These are phyloP conservation scores for Endotricha flammealis DNA, from an alignment of 2,888 invertebrate genomes.

Conservation along the genomic window DNA sequence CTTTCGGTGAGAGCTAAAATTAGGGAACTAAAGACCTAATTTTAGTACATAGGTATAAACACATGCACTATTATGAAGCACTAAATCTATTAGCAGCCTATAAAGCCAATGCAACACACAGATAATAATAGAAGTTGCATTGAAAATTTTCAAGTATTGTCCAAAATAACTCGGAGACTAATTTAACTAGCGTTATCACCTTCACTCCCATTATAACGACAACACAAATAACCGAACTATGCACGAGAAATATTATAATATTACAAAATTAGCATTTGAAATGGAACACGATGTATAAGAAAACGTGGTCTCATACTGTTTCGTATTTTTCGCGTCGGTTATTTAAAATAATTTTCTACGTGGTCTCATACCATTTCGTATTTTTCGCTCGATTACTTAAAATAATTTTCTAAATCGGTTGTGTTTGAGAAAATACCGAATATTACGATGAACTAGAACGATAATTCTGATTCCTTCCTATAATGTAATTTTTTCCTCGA, in stretches of 20 bases:
- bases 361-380: no score
- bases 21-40: no score
- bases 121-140: conserved; percentile 46
- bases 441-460: no score
- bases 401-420: no score
- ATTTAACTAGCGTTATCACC: conserved; percentile 69
- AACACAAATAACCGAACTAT: conserved; percentile 54
- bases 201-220: conserved; percentile 62
- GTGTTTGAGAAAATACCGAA: no score
- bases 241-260: conserved; percentile 54
- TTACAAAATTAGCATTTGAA: conserved; percentile 44
- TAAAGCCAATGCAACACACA: conserved; percentile 15
- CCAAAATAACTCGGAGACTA: conserved; percentile 63
- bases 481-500: no score
- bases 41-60: no score
- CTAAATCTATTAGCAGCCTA: conserved; percentile 7
- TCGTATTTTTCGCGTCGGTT: background rate
- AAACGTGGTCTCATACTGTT: conserved; percentile 38
- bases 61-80: background rate
- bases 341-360: background rate
- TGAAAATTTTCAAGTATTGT: conserved; percentile 51
- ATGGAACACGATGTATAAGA: conserved; percentile 35
- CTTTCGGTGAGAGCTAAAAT: no score
- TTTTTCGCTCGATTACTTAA: no score
- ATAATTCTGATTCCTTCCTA: no score